Percentiles rank a stretch among this genome's conserved stretches.
phyloP scores from a whole-genome alignment of 2,113 vertebrate genomes.

The Nipponia nippon region DNA sequence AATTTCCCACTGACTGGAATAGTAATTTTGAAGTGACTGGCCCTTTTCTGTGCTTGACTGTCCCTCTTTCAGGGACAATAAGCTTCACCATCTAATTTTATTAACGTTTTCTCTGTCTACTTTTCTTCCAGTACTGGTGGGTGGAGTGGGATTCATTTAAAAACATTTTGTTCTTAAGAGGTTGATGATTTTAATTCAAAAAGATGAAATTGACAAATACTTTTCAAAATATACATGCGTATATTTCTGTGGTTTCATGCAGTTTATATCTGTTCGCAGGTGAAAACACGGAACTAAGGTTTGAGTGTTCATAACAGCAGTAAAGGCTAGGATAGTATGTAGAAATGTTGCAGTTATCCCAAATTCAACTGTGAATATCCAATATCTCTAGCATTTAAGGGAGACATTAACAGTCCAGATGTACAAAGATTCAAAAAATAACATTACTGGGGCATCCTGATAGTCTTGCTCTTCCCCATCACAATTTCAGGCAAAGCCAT shows the following conservation, averaged over 20 bases:
- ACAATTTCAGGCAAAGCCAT: background rate
- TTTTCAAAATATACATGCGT: background rate
- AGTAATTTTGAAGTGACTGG: background rate
- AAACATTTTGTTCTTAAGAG: background rate
- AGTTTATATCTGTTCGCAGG: background rate
- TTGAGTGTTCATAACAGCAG: background rate
- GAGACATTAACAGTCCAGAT: background rate
- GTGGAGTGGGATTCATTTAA: background rate
- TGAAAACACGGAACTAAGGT: background rate
- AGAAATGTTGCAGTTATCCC: background rate
- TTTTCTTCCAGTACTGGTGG: background rate
- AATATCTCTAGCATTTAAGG: background rate
- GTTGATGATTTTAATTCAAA: background rate
- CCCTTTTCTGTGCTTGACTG: background rate
- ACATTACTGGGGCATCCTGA: background rate
- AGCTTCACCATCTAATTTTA: background rate
- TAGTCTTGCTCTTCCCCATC: background rate
- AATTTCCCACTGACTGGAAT: background rate
- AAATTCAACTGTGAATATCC: background rate
- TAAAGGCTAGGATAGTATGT: background rate
- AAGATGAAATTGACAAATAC: background rate
- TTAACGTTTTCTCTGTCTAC: background rate
- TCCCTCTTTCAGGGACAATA: background rate
- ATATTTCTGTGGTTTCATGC: background rate
- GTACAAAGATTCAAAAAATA: background rate